These are phyloP conservation scores for Drosophila nr. fundita DNA, from an alignment of 2,888 invertebrate genomes.

Conservation along the genomic window DNA sequence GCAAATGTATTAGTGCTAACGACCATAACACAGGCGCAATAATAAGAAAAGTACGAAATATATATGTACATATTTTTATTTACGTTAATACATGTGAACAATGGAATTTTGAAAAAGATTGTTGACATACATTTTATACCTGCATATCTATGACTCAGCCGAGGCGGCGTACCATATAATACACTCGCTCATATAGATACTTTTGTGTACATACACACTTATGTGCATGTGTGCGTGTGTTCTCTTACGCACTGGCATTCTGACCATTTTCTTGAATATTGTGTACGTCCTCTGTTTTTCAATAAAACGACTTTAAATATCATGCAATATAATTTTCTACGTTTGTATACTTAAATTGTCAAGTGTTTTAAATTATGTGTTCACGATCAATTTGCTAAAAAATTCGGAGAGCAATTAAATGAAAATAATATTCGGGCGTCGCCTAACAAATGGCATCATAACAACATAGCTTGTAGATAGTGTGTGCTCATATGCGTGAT, in stretches of 20 bases:
- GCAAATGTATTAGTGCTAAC: constrained; percentile 46
- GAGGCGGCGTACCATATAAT: constrained; percentile 8
- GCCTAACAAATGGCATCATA: constrained; percentile 33
- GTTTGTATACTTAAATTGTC: neutral
- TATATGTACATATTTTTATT: constrained; percentile 2
- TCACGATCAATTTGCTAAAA: constrained; percentile 15
- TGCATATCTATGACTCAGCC: constrained; percentile 41
- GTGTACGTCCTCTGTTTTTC: constrained; percentile 18
- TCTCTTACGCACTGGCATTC: constrained; percentile 18
- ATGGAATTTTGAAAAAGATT: constrained; percentile 2
- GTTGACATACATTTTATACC: constrained; percentile 1
- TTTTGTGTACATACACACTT: neutral
- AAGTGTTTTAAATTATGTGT: neutral
- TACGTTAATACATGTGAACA: constrained; percentile 2
- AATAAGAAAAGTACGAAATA: constrained; percentile 4
- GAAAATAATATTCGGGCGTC: constrained; percentile 42
- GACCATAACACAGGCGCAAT: constrained; percentile 13
- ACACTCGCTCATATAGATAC: constrained; percentile 2
- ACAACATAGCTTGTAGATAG: constrained; percentile 13
- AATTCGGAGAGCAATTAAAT: constrained; percentile 3
- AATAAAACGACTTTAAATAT: neutral
- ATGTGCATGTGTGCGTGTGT: constrained; percentile 11
- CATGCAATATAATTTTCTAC: neutral
- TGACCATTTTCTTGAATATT: constrained; percentile 16
- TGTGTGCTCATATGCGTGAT: constrained; percentile 32